Base-by-base conservation (phyloP, 2,888 invertebrate species). In the Tiliacea citrago region DNA sequence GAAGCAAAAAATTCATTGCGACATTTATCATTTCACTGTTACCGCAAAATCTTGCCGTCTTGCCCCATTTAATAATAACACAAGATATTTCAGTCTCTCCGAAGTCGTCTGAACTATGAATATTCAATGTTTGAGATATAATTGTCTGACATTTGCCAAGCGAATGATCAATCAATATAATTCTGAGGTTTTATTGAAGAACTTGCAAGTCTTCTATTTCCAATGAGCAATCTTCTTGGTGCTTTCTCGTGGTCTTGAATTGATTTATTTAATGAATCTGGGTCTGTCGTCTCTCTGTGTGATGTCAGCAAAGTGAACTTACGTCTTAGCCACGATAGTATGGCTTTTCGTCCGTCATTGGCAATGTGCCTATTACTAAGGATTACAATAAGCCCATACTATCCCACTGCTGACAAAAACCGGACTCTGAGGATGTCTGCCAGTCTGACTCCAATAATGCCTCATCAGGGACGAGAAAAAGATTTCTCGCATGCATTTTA, bases 121-220 rank as follows among this genome's bases (percentile, higher is more conserved):
- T 82, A 72, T 79, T 83, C 75, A 82, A 57, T 79, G 21, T 13
- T 68, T 45, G 35, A 49, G 47, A 55, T 67, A 77, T 71, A 55
- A 75, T 82, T 78, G 65, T 29, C 53, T 39, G 51, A 61, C 61
- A 62, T 49, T 75, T 39, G 29, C 29, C 24, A 51, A 69, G 18
- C 21, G 24, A 79, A 67, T 79, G 79, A 75, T 60, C 61, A 83
- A 79, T 83, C 65, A 67, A 49, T 69, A 71, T 49, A 39, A 60
- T 57, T 63, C 58, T 8, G 12, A 24, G n/a, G 24, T 47, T 69
- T 65, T 69, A 72, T 67, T 51, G 29, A 49, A 24, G 18, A 79
- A 68, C 61, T 79, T 82, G 53, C 2, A 55, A 49, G 81, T 24
- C 57, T 82, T 82, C 68, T 61, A 9, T 65, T 65, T 47, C 12